Evolutionary conservation across 2,888 invertebrate species (phyloP), one percentile per base, ranked within the genome.

Genomic region (Pelosia muscerda): DNA sequence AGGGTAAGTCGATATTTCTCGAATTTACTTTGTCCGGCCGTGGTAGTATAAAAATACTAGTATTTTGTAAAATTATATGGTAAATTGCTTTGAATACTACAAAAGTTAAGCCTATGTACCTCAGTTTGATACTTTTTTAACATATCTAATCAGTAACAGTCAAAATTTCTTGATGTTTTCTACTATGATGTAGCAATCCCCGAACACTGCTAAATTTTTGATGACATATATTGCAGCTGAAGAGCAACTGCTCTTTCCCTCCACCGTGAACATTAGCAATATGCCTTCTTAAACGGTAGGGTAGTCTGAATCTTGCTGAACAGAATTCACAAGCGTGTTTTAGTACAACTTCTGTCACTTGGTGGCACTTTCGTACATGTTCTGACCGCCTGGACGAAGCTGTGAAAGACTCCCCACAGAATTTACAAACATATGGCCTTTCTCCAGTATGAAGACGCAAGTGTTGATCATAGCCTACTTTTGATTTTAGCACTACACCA

Each of bases 361-460:
- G 88, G 65, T 94, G 94, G 2, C 71, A 77, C 65, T 86, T 91
- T 0, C 88, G 81, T 2, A 93, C 82, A 66, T 94, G 94, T 68
- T 90, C 90, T 0, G 94, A 94, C 1, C 91, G 82, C 68, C 94
- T 81, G 0, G 94, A 94, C 0, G 94, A 92, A 0, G 92, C 91
- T 0, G 90, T 89, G 74, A 94, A 94, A 0, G 88, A 79, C 66
- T 92, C 90, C 0, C 88, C 87, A 60, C 94, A 94, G 38, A 86
- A 79, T 26, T 86, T 81, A 62, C 94, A 94, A 0, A 76, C 26
- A 42, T 94, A 94, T 0, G 94, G 94, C 4, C 84, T 84, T 65
- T 94, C 94, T 0, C 94, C 94, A 0, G 92, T 92, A 57, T 94
- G 94, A 0, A 94, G 73, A 0, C 94, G 83, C n/a, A 91, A 59